Conservation (phyloP, 2,797 vertebrate genomes). For the Anolis apletophallus region DNA sequence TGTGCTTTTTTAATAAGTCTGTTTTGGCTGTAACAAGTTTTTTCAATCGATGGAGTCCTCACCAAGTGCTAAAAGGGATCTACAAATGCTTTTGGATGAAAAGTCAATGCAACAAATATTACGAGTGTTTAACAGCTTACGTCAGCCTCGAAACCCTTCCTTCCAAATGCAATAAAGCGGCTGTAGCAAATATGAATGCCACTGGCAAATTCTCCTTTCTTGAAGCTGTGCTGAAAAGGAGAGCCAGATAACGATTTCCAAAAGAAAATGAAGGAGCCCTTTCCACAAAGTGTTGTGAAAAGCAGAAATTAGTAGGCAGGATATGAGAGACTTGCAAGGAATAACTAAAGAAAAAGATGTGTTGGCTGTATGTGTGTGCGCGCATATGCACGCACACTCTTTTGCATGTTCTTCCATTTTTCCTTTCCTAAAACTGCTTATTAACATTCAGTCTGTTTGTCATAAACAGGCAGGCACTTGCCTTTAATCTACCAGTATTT, state of each 20-base stretch:
- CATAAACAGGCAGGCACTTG: conserved; percentile 58
- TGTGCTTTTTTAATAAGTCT: not conserved
- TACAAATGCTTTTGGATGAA: not conserved
- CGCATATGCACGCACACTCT: not conserved
- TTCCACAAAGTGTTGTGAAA: not conserved
- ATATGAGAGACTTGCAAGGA: not conserved
- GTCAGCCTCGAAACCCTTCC: not conserved
- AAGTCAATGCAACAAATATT: not conserved
- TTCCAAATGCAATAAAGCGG: conserved; percentile 1
- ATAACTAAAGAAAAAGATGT: not conserved
- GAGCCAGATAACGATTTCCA: not conserved
- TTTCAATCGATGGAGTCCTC: not conserved
- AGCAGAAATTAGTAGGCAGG: not conserved
- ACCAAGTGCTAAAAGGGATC: not conserved
- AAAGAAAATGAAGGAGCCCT: not conserved
- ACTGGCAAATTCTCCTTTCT: not conserved
- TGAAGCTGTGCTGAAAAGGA: not conserved
- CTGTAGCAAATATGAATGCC: not conserved
- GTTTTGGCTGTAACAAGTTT: not conserved
- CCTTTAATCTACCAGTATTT: conserved; percentile 55
- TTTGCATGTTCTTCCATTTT: not conserved
- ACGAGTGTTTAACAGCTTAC: not conserved
- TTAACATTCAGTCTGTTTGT: conserved; percentile 42
- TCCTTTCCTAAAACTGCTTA: conserved; percentile 22
- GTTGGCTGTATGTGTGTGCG: not conserved